Conservation (phyloP, 2,888 invertebrate species). For the Hermaeophaga mercurialis region DNA sequence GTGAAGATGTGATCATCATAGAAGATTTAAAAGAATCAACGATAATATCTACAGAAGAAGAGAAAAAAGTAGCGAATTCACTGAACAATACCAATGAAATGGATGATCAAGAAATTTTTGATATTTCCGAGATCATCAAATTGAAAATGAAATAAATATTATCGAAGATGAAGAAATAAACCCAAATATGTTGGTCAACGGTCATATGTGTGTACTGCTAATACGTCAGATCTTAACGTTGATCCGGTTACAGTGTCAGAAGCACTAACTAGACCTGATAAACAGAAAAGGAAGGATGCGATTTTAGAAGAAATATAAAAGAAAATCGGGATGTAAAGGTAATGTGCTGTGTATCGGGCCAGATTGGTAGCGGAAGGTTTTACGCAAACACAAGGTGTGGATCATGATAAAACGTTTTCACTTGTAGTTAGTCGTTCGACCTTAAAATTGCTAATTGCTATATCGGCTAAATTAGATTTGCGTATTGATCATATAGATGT, state of each 20-base stretch:
- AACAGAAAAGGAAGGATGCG: background rate
- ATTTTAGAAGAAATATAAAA: slow-evolving; percentile 24
- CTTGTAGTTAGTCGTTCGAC: slow-evolving; percentile 36
- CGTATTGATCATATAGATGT: slow-evolving; percentile 37
- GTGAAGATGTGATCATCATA: slow-evolving; percentile 25
- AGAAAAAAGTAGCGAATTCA: slow-evolving; percentile 8
- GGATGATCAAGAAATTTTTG: no score
- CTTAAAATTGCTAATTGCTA: slow-evolving; percentile 38
- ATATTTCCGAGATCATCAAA: no score
- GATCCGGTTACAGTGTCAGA: slow-evolving; percentile 27
- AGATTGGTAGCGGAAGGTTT: slow-evolving; percentile 36
- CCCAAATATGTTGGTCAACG: no score
- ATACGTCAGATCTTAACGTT: slow-evolving; percentile 7
- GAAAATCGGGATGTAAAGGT: slow-evolving; percentile 27
- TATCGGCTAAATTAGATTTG: slow-evolving; percentile 35
- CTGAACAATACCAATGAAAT: slow-evolving; percentile 19
- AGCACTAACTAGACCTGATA: slow-evolving; percentile 29
- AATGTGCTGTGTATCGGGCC: slow-evolving; percentile 34
- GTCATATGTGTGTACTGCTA: background rate
- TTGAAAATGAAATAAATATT: no score
- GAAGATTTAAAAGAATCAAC: slow-evolving; percentile 5
- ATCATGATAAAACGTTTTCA: slow-evolving; percentile 38
- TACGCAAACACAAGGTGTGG: slow-evolving; percentile 34
- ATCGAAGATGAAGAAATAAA: no score
- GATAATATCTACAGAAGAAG: background rate